Evolutionary conservation across 1,140 invertebrate genomes (phyloP), one percentile per base, ranked within the genome.

Genomic region (Caenorhabditis latens): DNA sequence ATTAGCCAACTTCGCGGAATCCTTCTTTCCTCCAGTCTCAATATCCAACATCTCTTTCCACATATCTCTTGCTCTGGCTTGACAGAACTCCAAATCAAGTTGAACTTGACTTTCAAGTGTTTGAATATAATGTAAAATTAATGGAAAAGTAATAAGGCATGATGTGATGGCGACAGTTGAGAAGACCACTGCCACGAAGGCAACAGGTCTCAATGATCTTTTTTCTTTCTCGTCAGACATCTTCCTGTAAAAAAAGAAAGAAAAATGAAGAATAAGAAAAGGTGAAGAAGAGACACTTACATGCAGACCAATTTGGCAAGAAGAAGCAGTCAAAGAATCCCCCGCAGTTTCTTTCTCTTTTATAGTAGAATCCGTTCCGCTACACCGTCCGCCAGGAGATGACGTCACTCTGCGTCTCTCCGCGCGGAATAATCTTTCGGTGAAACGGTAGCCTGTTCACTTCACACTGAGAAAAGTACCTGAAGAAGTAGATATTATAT

Each of bases 11-110:
- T 87, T 87, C 43, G 83, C 86, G 2, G 89, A 48, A 57, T 90
- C 89, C 42, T 88, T 84, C 86, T 90, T 89, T 63, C 89, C 89
- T 82, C 88, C 89, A 53, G 86, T 88, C 21, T 89, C 83, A 71
- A 90, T 90, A 85, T 90, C 89, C 21, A 90, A 82, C 89, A 90
- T 90, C 71, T 90, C 89, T 43, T 86, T 90, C 89, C 89, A 90
- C 89, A 90, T 65, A 85, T 65, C 46, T 55, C 63, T 85, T 14
- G 75, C 43, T 65, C 79, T 83, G 24, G 89, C 89, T 82, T 88
- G 88, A 55, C 89, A 90, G 88, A 90, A 90, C 46, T 90, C 89
- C 40, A 90, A 87, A 83, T 90, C 89, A 55, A 90, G 53, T 79
- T 90, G 89, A 58, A 90, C 89, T 48, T 79, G 57, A 50, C 88